These are phyloP conservation scores for Mastacembelus armatus DNA, from an alignment of 2,797 vertebrate species.

Conservation along the genomic window DNA sequence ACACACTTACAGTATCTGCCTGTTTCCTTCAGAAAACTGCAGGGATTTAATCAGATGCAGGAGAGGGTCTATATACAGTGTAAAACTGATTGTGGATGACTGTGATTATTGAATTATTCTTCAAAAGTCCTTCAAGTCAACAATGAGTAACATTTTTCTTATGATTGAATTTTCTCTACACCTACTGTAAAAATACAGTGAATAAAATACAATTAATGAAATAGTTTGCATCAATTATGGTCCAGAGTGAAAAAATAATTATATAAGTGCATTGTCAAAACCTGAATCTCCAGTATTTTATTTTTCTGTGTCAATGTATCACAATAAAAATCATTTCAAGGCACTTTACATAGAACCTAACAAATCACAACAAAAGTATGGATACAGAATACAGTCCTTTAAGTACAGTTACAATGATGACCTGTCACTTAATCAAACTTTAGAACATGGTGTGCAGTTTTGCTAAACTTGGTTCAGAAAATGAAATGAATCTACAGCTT, in stretches of 20 bases:
- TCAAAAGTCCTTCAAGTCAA: background rate
- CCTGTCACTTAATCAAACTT: background rate
- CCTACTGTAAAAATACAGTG: background rate
- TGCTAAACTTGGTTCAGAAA: too few species aligned
- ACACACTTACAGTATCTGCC: slow-evolving; percentile 12
- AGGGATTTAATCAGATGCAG: slow-evolving; percentile 38
- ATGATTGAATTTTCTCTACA: background rate
- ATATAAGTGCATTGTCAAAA: background rate
- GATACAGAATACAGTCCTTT: slow-evolving; percentile 1
- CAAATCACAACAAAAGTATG: too few species aligned
- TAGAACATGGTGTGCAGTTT: background rate
- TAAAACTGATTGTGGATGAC: slow-evolving; percentile 25
- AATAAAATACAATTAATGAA: background rate
- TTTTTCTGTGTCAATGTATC: too few species aligned
- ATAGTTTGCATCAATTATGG: background rate
- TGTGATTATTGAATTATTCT: background rate
- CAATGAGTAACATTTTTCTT: background rate
- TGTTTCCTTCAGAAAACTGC: slow-evolving; percentile 12
- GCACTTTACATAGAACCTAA: too few species aligned
- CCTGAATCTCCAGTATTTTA: too few species aligned
- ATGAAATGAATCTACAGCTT: too few species aligned
- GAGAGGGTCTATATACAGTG: slow-evolving; percentile 14
- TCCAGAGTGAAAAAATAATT: background rate
- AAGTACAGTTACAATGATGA: background rate
- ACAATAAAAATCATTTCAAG: too few species aligned